phyloP scores from a whole-genome alignment of 2,113 vertebrate species.

The Psittacara wagleri region DNA sequence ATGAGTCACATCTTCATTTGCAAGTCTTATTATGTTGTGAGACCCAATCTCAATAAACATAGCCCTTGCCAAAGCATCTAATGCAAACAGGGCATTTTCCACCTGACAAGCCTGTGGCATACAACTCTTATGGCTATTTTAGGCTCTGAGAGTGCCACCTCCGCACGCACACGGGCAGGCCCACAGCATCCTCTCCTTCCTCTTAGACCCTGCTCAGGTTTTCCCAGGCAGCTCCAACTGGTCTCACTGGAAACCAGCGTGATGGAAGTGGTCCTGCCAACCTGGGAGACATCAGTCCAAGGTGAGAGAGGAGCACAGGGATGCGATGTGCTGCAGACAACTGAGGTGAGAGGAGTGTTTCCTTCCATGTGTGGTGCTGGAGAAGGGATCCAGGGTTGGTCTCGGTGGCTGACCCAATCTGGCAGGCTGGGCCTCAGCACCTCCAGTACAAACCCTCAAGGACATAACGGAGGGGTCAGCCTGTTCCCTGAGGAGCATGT shows the following conservation, averaged over 20 bases:
- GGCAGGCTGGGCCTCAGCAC: neutral
- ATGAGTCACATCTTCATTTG: neutral
- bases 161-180: too few relatives aligned
- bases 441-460: neutral
- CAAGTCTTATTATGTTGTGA: neutral
- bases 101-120: neutral
- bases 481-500: neutral
- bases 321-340: neutral
- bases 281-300: neutral
- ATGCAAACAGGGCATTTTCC: neutral
- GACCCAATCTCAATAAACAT: fast-evolving
- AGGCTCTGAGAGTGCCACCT: neutral
- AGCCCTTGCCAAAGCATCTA: neutral
- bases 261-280: neutral
- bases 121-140: neutral
- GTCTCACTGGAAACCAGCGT: neutral
- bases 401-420: neutral
- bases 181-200: neutral
- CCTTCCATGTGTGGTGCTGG: neutral
- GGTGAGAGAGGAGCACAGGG: neutral
- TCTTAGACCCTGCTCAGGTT: neutral
- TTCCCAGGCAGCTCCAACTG: neutral
- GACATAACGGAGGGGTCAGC: neutral
- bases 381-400: neutral
- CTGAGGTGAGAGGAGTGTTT: neutral